phyloP scores from a whole-genome alignment of 2,113 vertebrate species.

The Hipposideros armiger region DNA sequence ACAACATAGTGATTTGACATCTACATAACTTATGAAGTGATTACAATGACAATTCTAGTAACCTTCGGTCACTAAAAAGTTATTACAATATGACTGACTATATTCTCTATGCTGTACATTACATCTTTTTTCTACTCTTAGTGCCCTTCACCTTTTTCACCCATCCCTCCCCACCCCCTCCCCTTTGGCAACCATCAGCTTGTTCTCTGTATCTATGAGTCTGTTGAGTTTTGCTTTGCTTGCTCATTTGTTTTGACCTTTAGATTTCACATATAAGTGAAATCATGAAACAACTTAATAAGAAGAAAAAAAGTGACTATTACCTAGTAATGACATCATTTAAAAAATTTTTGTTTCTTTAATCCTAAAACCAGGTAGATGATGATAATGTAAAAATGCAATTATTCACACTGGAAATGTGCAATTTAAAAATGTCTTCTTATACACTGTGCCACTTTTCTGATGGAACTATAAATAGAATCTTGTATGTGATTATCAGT shows the following conservation, averaged over 20 bases:
- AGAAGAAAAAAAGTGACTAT: conserved; percentile 35
- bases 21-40: background rate
- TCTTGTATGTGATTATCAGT: conserved; percentile 34
- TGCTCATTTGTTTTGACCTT: background rate
- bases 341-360: conserved; percentile 56
- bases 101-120: background rate
- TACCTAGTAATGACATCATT: conserved; percentile 17
- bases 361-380: conserved; percentile 55
- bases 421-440: conserved; percentile 49
- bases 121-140: background rate
- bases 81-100: background rate
- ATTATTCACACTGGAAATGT: conserved; percentile 23
- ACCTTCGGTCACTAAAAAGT: background rate
- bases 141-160: background rate
- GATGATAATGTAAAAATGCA: conserved; percentile 34
- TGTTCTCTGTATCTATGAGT: background rate
- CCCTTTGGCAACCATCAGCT: background rate
- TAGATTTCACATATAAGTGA: background rate
- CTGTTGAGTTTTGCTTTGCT: background rate
- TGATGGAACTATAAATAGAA: conserved; percentile 44
- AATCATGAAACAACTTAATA: conserved; percentile 20
- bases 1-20: background rate
- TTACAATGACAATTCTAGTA: background rate
- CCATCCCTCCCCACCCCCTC: too few relatives aligned
- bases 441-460: conserved; percentile 24